Percentiles rank a stretch among this genome's conserved stretches.
Evolutionary conservation across 1,140 invertebrate genomes (phyloP).

Genomic region (Rhysida immarginata): DNA sequence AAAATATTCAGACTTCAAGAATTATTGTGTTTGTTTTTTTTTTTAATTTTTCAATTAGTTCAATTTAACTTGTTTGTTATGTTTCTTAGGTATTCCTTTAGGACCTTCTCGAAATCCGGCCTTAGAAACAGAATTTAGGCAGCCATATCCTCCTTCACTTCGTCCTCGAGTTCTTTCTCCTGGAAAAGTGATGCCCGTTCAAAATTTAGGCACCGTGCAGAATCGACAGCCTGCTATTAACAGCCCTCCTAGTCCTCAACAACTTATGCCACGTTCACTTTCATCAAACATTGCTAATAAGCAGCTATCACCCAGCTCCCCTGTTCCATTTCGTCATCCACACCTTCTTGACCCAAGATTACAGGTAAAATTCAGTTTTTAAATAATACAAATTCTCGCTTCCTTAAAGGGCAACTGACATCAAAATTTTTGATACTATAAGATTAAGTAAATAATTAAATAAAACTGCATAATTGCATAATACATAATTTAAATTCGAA

Average conservation of each 20-base stretch:
- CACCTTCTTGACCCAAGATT: neutral
- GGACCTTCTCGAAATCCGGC: neutral
- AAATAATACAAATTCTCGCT: too few species aligned
- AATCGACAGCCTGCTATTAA: neutral
- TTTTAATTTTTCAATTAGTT: too few species aligned
- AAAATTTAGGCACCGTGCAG: neutral
- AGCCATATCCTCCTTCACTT: slow-evolving; percentile 13
- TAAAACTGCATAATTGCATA: too few species aligned
- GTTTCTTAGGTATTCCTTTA: neutral
- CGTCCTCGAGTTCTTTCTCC: slow-evolving; percentile 1
- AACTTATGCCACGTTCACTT: neutral
- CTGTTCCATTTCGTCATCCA: slow-evolving; percentile 2
- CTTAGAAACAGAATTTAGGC: slow-evolving; percentile 10
- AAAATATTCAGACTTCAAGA: neutral
- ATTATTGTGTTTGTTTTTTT: neutral
- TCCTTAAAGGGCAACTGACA: too few species aligned
- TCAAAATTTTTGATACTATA: too few species aligned
- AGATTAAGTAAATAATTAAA: too few species aligned
- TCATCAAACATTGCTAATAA: neutral
- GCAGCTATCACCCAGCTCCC: neutral
- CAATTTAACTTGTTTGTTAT: too few species aligned
- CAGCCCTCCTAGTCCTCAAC: slow-evolving; percentile 4
- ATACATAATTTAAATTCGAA: too few species aligned
- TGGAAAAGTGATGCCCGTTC: neutral
- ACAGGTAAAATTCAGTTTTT: too few species aligned